phyloP scores from a whole-genome alignment of 1,140 invertebrate species.

The Gerris buenoi region DNA sequence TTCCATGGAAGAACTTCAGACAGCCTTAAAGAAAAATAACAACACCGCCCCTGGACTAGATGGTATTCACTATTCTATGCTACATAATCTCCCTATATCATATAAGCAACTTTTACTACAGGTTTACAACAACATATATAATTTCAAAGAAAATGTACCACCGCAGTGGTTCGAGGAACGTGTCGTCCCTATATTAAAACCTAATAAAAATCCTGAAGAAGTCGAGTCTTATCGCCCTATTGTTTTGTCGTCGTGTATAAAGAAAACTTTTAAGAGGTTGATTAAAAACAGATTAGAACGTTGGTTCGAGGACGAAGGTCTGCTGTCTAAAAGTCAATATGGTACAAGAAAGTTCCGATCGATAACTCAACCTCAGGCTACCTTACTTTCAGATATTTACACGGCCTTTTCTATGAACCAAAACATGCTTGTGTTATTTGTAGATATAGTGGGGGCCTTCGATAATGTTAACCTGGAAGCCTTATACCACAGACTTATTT shows the following conservation, averaged over 20 bases:
- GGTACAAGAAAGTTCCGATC: neutral
- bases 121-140: no score
- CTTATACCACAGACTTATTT: neutral
- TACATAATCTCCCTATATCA: no score
- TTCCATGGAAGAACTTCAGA: no score
- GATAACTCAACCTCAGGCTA: neutral
- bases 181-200: neutral
- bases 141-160: no score
- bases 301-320: neutral
- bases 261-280: neutral
- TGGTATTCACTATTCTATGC: no score
- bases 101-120: no score
- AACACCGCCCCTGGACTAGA: no score
- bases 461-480: neutral
- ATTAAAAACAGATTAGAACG: neutral
- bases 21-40: no score
- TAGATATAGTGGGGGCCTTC: neutral
- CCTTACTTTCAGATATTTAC: neutral
- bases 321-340: neutral
- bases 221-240: neutral
- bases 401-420: neutral
- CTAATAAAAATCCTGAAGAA: neutral
- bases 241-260: neutral
- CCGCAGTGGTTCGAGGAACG: neutral
- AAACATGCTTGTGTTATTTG: neutral